phyloP scores from a whole-genome alignment of 2,797 vertebrate genomes.

The Chelon auratus region DNA sequence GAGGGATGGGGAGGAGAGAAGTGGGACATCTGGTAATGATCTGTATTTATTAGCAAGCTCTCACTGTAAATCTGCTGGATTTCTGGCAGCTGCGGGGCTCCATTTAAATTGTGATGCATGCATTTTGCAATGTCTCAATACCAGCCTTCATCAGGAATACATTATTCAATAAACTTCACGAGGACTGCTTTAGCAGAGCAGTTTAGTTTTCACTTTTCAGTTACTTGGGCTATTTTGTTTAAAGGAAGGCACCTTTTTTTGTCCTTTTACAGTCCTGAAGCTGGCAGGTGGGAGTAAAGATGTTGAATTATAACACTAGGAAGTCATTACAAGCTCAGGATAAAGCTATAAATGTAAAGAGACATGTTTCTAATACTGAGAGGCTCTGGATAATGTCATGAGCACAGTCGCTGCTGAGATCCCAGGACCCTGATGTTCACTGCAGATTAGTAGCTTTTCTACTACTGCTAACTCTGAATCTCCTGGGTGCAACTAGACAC shows the following conservation, averaged over 20 bases:
- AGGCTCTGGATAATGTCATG: constrained; percentile 27
- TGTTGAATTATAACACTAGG: background rate
- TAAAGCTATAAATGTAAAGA: constrained; percentile 7
- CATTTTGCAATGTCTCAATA: constrained; percentile 49
- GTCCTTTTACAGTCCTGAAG: background rate
- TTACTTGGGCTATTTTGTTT: background rate
- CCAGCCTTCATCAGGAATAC: constrained; percentile 10
- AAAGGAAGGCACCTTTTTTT: background rate
- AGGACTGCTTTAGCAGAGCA: constrained; percentile 20
- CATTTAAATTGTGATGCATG: constrained; percentile 30
- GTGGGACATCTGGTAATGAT: constrained; percentile 78
- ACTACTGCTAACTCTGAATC: constrained; percentile 12
- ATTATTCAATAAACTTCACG: constrained; percentile 16
- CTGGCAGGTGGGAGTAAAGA: constrained; percentile 21
- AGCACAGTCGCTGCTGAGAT: constrained; percentile 16
- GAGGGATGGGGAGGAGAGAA: constrained; percentile 7
- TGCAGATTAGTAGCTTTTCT: constrained; percentile 37
- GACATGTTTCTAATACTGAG: constrained; percentile 1
- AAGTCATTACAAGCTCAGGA: constrained; percentile 17
- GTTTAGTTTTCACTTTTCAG: constrained; percentile 6
- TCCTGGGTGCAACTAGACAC: constrained; percentile 12
- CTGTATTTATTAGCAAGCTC: constrained; percentile 72
- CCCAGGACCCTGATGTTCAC: constrained; percentile 30
- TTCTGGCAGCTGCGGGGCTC: constrained; percentile 51
- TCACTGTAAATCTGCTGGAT: constrained; percentile 69